These are phyloP conservation scores for Heliconius aoede DNA, from an alignment of 2,888 invertebrate genomes.

Conservation along the genomic window DNA sequence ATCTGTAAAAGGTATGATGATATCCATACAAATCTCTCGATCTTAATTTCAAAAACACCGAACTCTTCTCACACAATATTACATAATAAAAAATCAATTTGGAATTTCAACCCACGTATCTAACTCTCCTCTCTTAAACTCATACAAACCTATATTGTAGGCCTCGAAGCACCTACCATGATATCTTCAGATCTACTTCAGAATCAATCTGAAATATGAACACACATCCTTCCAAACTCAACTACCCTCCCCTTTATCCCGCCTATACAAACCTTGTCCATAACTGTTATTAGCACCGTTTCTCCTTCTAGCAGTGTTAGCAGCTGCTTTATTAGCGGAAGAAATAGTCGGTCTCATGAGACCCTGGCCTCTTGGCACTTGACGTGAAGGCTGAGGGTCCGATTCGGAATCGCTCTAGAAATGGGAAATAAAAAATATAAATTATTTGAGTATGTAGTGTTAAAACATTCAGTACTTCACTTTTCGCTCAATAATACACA, in stretches of 20 bases:
- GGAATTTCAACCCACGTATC: no score
- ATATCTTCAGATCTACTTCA: background rate
- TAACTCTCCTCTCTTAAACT: no score
- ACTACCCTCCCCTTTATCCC: background rate
- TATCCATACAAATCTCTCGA: no score
- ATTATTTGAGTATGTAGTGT: background rate
- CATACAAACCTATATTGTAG: background rate
- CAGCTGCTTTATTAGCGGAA: constrained; percentile 89
- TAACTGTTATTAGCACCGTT: constrained; percentile 86
- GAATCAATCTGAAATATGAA: background rate
- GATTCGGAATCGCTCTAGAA: constrained; percentile 89
- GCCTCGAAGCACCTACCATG: background rate
- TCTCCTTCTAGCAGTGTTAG: constrained; percentile 74
- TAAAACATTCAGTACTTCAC: background rate
- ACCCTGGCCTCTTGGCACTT: constrained; percentile 71
- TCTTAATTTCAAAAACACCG: no score
- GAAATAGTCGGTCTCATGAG: constrained; percentile 91
- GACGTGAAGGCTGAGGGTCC: constrained; percentile 81
- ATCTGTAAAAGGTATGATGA: no score
- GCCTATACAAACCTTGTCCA: constrained; percentile 83
- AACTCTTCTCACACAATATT: no score
- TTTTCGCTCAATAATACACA: no score
- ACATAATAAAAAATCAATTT: no score
- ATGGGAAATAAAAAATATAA: background rate
- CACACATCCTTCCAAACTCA: background rate